A percentile compares a stretch with the other conserved stretches of the same genome.
Conservation (phyloP, 1,140 invertebrate genomes). For the Bombus difficillimus region DNA sequence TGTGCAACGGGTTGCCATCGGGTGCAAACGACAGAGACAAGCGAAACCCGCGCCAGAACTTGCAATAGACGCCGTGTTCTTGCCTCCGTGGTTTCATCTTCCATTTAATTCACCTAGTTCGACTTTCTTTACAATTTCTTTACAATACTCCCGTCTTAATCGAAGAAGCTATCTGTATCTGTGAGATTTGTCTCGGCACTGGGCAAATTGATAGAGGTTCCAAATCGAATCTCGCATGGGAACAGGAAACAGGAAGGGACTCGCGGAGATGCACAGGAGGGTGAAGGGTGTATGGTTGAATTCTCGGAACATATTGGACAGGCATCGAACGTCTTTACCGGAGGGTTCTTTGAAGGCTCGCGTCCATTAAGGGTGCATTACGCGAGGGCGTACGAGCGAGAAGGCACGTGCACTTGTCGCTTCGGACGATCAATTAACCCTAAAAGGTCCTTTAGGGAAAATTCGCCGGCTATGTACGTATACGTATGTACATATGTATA, state of each 20-base stretch:
- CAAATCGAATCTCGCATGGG: background rate
- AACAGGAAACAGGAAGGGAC: background rate
- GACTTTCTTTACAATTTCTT: background rate
- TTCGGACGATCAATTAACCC: conserved; percentile 81
- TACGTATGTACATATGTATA: background rate
- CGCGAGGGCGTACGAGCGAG: conserved; percentile 1
- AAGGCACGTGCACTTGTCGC: conserved; percentile 73
- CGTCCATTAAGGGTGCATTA: conserved; percentile 51
- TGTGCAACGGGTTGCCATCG: conserved; percentile 54
- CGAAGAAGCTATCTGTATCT: too few relatives aligned
- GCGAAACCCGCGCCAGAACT: conserved; percentile 13
- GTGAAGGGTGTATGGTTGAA: background rate
- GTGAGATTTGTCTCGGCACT: background rate
- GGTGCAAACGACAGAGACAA: conserved; percentile 47
- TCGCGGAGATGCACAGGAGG: too few relatives aligned
- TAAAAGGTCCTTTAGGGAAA: conserved; percentile 79
- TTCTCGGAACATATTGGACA: background rate
- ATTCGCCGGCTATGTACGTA: conserved; percentile 59
- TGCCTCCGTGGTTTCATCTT: background rate
- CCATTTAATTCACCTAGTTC: background rate
- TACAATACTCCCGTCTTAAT: background rate
- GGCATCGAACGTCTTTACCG: conserved; percentile 2
- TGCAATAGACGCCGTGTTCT: background rate
- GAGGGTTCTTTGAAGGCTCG: conserved; percentile 26
- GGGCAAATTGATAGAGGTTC: conserved; percentile 26